Evolutionary conservation across 2,797 vertebrate genomes (phyloP), one percentile per base, ranked within the genome.

Genomic region (Molossus molossus): DNA sequence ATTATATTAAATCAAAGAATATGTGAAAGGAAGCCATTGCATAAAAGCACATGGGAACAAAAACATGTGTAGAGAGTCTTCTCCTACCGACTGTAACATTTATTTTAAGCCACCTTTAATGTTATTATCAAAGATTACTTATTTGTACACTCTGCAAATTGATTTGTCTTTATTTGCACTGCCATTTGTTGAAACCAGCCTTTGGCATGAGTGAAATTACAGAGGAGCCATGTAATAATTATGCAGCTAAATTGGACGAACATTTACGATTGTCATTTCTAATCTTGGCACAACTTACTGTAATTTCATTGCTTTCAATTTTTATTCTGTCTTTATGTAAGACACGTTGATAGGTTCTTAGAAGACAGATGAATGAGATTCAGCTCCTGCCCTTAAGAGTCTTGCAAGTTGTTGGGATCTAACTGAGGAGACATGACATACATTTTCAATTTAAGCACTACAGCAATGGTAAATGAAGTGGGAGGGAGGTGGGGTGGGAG

Each of bases 101-200:
- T 87, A 67, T 48, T 48, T 70, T 76, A 89, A 82, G 11, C 62
- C 58, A 60, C 25, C 15, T 96, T 64, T 57, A 58, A 80, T 88
- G 17, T 58, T 87, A 45, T 50, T 76, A 60, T 33, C 20, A 6
- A 62, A 64, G 69, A 53, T 48, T 40, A 25, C 37, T 48, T 73
- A 81, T 50, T 77, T 80, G 3, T 82, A 20, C 65, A 69, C 33
- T 65, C n/a, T 79, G 75, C 55, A 94, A 67, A 73, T 62, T 57
- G 33, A 40, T 69, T 92, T 88, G 70, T 80, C 84, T 88, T 65
- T 64, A 77, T 77, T 92, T 87, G n/a, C 15, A n/a, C 37, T 72
- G 23, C 82, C 48, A 69, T 62, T 83, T 67, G 23, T 82, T 65
- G 90, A 96, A 69, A 64, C 50, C 23, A 65, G 72, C 58, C 53